Evolutionary conservation across 2,888 invertebrate species (phyloP), one percentile per base, ranked within the genome.

Genomic region (Drosophila parthenogenetica): DNA sequence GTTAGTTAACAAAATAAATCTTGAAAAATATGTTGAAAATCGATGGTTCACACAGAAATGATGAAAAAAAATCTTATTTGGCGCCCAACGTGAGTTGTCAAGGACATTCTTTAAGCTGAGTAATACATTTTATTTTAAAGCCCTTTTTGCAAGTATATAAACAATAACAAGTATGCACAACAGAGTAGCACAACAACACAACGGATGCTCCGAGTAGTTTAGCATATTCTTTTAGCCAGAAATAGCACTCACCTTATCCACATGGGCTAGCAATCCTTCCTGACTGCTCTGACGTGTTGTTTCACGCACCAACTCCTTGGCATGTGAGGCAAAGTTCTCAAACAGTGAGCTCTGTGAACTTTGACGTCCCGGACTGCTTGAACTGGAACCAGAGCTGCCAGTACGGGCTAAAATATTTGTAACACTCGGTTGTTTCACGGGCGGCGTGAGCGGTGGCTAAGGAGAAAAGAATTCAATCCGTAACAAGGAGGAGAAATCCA

Each of bases 221-320:
- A 22, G 29, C 2, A n/a, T 22, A n/a, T 5, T 14, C 43, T 45
- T 35, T 22, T 5, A 25, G 17, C 29, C 13, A 13, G 1, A 3
- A 37, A 29, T 14, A 51, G n/a, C 17, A 73, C 90, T 81, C 93
- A 97, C 97, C 95, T 97, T 97, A 89, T 97, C 97, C 94, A 98
- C 96, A 73, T 97, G 97, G 2, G 97, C 97, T 8, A 97, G 93
- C 5, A 97, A 90, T 25, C 97, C 97, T 91, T 98, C 97, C 91
- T 97, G 97, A 86, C 97, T 97, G 91, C 96, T 96, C 91, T 97
- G 97, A 2, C 97, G 93, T 0, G 97, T 97, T 0, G 97, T 97
- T 90, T 98, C 98, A 50, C 96, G 94, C 1, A 98, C 97, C 62
- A 98, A 92, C 84, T 97, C 98, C 91, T 97, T 97, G 11, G 98